Evolutionary conservation across 1,140 invertebrate genomes (phyloP).

Genomic region (Temnothorax nylanderi): DNA sequence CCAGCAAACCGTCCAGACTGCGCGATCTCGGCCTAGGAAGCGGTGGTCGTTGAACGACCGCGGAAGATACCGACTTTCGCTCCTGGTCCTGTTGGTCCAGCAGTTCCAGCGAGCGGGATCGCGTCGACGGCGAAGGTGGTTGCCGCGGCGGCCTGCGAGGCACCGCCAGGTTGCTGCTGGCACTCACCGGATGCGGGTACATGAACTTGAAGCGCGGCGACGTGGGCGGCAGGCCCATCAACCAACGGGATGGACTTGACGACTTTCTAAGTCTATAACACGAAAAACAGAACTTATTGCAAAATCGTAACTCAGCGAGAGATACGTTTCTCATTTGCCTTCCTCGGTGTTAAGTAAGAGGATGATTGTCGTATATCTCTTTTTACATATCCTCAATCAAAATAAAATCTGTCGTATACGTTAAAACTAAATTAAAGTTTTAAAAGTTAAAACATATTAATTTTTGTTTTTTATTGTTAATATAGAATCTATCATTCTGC

Average conservation of each 20-base stretch:
- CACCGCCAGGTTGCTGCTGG: conserved; percentile 54
- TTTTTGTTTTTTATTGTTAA: not conserved
- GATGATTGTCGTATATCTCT: not conserved
- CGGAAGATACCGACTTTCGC: conserved; percentile 19
- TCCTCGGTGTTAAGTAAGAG: not conserved
- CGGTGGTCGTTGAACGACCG: conserved; percentile 69
- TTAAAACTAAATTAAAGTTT: not conserved
- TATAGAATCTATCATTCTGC: not conserved
- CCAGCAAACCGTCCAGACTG: conserved; percentile 89
- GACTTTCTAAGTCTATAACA: conserved; percentile 88
- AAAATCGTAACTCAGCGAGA: conserved; percentile 60
- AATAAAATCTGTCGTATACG: not conserved
- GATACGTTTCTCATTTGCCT: not conserved
- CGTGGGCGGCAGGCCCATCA: conserved; percentile 83
- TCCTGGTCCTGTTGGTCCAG: conserved; percentile 73
- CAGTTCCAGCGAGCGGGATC: conserved; percentile 78
- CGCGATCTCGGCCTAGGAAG: conserved; percentile 86
- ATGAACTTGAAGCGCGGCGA: conserved; percentile 78
- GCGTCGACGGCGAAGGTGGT: conserved; percentile 72
- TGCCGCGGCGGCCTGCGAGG: conserved; percentile 77
- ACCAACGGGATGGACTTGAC: conserved; percentile 87
- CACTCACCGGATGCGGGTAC: conserved; percentile 73
- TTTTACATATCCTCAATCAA: not conserved
- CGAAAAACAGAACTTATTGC: conserved; percentile 68
- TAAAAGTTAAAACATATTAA: not conserved